Base-by-base conservation (phyloP, 2,888 invertebrate species). In the Lycaena phlaeas region DNA sequence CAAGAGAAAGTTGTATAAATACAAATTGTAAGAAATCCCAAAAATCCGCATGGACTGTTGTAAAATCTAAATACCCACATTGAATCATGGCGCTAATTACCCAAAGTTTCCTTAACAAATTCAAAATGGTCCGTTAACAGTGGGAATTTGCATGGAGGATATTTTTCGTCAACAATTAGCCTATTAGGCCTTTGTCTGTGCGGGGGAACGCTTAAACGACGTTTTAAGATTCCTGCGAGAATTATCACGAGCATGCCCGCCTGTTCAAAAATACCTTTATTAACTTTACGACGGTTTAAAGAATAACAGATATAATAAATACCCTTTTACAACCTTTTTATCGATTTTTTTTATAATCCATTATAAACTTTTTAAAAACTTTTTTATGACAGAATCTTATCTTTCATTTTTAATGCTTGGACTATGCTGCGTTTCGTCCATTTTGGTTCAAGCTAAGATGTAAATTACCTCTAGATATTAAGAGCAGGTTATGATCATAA, bases 101-200 rank as follows among this genome's bases (percentile, higher is more conserved):
- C 64, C 67, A 70, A 75, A 78, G 70, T 76, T 74, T 64, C 59
- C 62, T 66, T 68, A 72, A 81, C 81, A 81, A 81, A 81, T 79
- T 81, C 67, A 57, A 61, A 81, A 82, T 78, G 72, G 75, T 72
- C 74, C 73, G 75, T 81, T 77, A 81, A 79, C 72, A 72, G 76
- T 71, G 69, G 54, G 74, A 79, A 84, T 84, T 84, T 81, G 78
- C 81, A 82, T 81, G 70, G 73, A 68, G 73, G 74, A 78, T 79
- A 78, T 81, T 78, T 78, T 78, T 77, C 79, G 74, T 76, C 77
- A 82, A 77, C 78, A 81, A 82, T 81, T 82, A 79, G 76, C 65
- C 67, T 60, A 69, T 68, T 65, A 66, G 65, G 71, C 71, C 68
- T 76, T 81, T 78, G 81, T 79, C 77, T 78, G 71, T 58, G 63